A percentile compares a stretch with the other conserved stretches of the same genome.
Evolutionary conservation across 1,140 invertebrate species (phyloP).

Genomic region (Dufourea novaeangliae): DNA sequence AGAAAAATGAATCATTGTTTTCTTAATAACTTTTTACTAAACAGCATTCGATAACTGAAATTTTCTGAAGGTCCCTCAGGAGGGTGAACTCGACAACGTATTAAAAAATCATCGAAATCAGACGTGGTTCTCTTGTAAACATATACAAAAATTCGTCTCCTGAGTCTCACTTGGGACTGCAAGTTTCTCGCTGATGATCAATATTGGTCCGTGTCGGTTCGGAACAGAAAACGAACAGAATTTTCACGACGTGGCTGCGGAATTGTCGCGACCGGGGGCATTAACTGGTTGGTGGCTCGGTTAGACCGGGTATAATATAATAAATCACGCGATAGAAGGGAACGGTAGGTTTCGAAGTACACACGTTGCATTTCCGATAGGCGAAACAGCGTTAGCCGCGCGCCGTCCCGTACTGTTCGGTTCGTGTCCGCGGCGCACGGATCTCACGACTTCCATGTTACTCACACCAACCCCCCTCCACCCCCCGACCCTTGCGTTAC

Average conservation of each 20-base stretch:
- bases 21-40: too few relatives aligned
- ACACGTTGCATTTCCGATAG: conserved; percentile 53
- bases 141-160: too few relatives aligned
- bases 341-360: conserved; percentile 58
- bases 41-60: too few relatives aligned
- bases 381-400: conserved; percentile 44
- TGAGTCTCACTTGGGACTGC: too few relatives aligned
- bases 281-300: conserved; percentile 57
- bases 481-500: conserved; percentile 25
- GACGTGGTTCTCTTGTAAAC: too few relatives aligned
- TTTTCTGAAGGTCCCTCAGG: too few relatives aligned
- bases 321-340: conserved; percentile 60
- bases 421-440: conserved; percentile 58
- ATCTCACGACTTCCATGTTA: conserved; percentile 69
- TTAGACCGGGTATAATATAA: conserved; percentile 62
- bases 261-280: conserved; percentile 47
- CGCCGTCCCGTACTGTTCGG: conserved; percentile 39
- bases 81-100: too few relatives aligned
- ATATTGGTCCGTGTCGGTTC: too few relatives aligned
- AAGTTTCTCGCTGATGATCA: too few relatives aligned
- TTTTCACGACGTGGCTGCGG: conserved; percentile 11
- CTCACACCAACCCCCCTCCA: too few relatives aligned
- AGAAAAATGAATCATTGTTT: too few relatives aligned
- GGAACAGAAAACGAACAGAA: neutral
- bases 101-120: too few relatives aligned